Evolutionary conservation across 2,888 invertebrate genomes (phyloP), one percentile per base, ranked within the genome.

Genomic region (Cyclophora albipunctata): DNA sequence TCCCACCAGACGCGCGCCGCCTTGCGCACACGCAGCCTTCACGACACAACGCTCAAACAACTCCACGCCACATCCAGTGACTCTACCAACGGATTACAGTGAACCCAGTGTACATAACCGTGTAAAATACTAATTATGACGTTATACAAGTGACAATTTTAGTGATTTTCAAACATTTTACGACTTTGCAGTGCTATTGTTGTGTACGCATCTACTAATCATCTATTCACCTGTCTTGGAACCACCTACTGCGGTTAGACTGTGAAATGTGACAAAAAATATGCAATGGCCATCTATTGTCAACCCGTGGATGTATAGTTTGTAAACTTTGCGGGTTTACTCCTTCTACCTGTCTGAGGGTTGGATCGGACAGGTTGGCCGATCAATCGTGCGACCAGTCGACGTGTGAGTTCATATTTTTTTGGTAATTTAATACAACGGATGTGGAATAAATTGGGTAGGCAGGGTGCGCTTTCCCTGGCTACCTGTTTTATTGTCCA

Each of bases 261-360:
- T 81, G 82, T 87, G 84, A 83, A 87, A 86, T 86, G 85, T 84
- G 85, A 85, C 82, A 87, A 87, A 86, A 86, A 87, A 84, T 83
- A 43, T 79, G 86, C 84, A 84, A 84, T 82, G 81, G 75, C 69
- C 71, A 62, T 65, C 73, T 70, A 72, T 79, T 79, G 79, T 81
- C 62, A 58, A 57, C 63, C 64, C 65, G 71, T 62, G 76, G 76
- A 73, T 71, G 64, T 67, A 63, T 59, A 70, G 78, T 84, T 82
- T 78, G 85, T 84, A 85, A 84, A 85, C 84, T 84, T 84, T 81
- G 82, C 67, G 84, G 85, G 76, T 68, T 69, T 65, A 76, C 84
- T 86, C 86, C 86, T 87, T 84, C 78, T 77, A 71, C 72, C 75
- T 7, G 20, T 7, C 34, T 72, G 68, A 77, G 81, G 78, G 80